Evolutionary conservation across 2,797 vertebrate species (phyloP).

Genomic region (Dryobates pubescens): DNA sequence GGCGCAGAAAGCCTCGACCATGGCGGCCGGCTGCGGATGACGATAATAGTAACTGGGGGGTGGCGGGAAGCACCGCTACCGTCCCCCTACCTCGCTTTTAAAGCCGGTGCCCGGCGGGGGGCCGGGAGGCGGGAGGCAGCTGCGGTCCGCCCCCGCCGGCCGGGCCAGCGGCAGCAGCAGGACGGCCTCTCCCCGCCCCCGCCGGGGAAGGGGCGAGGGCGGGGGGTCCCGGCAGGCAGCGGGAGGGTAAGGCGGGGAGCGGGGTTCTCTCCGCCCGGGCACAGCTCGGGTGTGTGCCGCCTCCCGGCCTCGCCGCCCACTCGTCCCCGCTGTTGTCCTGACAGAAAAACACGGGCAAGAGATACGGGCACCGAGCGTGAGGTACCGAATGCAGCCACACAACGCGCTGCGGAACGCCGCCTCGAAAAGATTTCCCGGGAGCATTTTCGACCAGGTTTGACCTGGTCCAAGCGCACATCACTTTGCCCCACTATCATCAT

Average conservation of each 20-base stretch:
- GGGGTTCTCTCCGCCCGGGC: not conserved
- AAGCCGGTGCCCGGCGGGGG: slow-evolving; percentile 13
- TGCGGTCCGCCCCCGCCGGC: not conserved
- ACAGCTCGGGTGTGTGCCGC: too few relatives aligned
- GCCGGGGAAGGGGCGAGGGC: not conserved
- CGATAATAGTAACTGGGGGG: not conserved
- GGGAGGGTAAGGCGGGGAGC: not conserved
- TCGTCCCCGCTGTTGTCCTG: not conserved
- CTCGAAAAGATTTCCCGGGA: not conserved
- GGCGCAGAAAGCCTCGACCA: slow-evolving; percentile 94
- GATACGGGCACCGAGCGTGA: not conserved
- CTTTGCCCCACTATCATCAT: too few relatives aligned
- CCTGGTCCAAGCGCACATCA: not conserved
- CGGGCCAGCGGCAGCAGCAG: not conserved
- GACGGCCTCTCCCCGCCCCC: not conserved
- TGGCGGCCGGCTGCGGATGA: slow-evolving; percentile 57
- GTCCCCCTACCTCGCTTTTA: not conserved
- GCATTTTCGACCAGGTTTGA: not conserved
- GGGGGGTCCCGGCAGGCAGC: not conserved
- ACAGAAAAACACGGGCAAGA: accelerated
- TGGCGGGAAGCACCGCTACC: accelerated
- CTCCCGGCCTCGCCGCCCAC: too few relatives aligned
- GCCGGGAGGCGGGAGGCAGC: not conserved
- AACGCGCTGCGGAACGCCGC: not conserved
- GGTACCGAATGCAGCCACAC: too few relatives aligned